Evolutionary conservation across 2,113 vertebrate genomes (phyloP).

Genomic region (Gobius niger): DNA sequence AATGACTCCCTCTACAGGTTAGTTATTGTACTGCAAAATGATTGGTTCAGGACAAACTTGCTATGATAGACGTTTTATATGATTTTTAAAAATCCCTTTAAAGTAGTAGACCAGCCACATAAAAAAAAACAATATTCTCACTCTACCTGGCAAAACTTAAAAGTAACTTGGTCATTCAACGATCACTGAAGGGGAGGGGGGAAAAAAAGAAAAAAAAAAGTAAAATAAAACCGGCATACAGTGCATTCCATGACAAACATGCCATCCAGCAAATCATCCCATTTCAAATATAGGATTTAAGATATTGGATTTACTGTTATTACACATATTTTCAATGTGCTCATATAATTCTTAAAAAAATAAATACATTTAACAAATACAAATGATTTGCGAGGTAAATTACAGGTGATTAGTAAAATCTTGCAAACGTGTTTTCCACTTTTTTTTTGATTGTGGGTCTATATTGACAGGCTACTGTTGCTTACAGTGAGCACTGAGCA

Average conservation of each 20-base stretch:
- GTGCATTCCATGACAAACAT: conserved; percentile 33
- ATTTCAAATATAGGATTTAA: conserved; percentile 58
- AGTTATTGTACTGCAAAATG: conserved; percentile 59
- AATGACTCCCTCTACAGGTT: conserved; percentile 66
- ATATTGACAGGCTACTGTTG: neutral
- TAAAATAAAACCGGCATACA: conserved; percentile 56
- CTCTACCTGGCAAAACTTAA: conserved; percentile 47
- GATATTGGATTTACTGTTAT: conserved; percentile 64
- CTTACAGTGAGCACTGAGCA: neutral
- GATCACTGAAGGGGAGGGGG: conserved; percentile 17
- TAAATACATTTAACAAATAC: conserved; percentile 80
- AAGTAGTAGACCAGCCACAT: conserved; percentile 72
- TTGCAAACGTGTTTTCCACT: conserved; percentile 56
- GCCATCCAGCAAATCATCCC: conserved; percentile 29
- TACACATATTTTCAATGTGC: conserved; percentile 64
- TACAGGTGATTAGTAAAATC: conserved; percentile 49
- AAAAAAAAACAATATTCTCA: conserved; percentile 60
- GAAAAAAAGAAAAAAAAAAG: conserved; percentile 29
- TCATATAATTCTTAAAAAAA: conserved; percentile 76
- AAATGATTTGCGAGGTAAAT: conserved; percentile 68
- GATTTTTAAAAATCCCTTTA: conserved; percentile 47
- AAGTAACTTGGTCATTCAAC: conserved; percentile 75
- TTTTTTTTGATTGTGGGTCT: neutral
- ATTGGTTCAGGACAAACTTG: conserved; percentile 14
- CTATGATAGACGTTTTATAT: conserved; percentile 17